Evolutionary conservation across 2,797 vertebrate genomes (phyloP), one percentile per base, ranked within the genome.

Genomic region (Acropternis orthonyx): DNA sequence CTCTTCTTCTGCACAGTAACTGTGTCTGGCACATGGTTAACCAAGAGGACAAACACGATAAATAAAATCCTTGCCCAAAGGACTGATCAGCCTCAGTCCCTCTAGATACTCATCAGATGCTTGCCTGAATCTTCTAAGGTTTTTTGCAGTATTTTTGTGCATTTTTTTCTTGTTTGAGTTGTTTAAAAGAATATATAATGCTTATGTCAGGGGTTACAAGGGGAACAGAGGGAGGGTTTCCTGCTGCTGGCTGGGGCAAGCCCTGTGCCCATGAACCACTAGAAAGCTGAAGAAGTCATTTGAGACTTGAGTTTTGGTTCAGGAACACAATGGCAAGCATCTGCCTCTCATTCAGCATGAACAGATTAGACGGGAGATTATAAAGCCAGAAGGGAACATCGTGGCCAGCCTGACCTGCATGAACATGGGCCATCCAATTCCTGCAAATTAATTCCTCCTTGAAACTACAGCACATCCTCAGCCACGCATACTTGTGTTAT

Each of bases 311-410:
- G 32, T 79, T 90, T 88, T 81, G 71, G 41, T 77, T 67, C 71
- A 71, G 49, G 18, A 93, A 76, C 3, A 39, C 71, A 77, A 68
- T 0, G 3, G 41, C 3, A 12, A 95, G 84, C 15, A 13, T 86
- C 79, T 94, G 88, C 34, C 74, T 39, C 66, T 88, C 76, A 67
- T 73, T 86, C 59, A 62, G 68, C 51, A 37, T 7, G 30, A 85
- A 69, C 30, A 89, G 84, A 93, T 93, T 74, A 92, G 26, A 89
- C 22, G 6, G 34, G 44, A 92, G 84, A 89, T 92, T 95, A 94
- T 34, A 61, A 89, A 92, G 15, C 44, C 92, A 89, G 84, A 56
- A 92, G 92, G 56, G 63, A 95, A 79, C 67, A 41, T 23, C 6
- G 3, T 54, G 74, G 67, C 39, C 83, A 82, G 77, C 41, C 80